Conservation (phyloP, 92 coral and sea anemone genomes). For the Epizoanthus scotinus region DNA sequence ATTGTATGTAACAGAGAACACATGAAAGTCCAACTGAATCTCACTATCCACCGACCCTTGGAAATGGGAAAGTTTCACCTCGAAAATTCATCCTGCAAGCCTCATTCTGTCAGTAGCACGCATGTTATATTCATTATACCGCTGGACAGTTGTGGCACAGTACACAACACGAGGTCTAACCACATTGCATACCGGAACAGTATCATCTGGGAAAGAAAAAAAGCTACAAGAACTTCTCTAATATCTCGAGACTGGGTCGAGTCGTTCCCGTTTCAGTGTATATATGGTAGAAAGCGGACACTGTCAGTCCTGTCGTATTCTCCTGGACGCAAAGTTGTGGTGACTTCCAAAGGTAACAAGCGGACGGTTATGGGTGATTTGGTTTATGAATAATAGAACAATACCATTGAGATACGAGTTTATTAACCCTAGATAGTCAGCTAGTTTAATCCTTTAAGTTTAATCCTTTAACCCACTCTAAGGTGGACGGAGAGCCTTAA, state of each 20-base stretch:
- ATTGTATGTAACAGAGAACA: slow-evolving; percentile 11
- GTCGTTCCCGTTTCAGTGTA: slow-evolving; percentile 48
- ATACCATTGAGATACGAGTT: too few relatives aligned
- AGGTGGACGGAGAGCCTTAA: too few relatives aligned
- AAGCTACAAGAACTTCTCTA: slow-evolving; percentile 5
- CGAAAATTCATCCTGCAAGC: slow-evolving; percentile 55
- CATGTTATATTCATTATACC: slow-evolving; percentile 67
- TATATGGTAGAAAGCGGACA: slow-evolving; percentile 33
- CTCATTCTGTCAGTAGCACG: slow-evolving; percentile 50
- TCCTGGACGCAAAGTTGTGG: slow-evolving; percentile 56
- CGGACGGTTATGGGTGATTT: too few relatives aligned
- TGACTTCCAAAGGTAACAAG: slow-evolving; percentile 59
- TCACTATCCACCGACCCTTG: background rate
- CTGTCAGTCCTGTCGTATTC: slow-evolving; percentile 76
- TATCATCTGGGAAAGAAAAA: slow-evolving; percentile 55
- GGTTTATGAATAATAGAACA: background rate
- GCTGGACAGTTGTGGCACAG: slow-evolving; percentile 79
- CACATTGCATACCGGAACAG: slow-evolving; percentile 53
- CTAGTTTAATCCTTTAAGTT: too few relatives aligned
- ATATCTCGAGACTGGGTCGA: slow-evolving; percentile 58
- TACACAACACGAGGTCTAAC: slow-evolving; percentile 47
- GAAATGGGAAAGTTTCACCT: slow-evolving; percentile 49
- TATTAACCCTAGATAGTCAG: too few relatives aligned
- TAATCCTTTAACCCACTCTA: too few relatives aligned
- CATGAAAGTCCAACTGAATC: slow-evolving; percentile 24